A percentile compares a stretch with the other conserved stretches of the same genome.
phyloP scores from a whole-genome alignment of 53 echinoderm and acorn worm genomes.

The Astropecten irregularis region DNA sequence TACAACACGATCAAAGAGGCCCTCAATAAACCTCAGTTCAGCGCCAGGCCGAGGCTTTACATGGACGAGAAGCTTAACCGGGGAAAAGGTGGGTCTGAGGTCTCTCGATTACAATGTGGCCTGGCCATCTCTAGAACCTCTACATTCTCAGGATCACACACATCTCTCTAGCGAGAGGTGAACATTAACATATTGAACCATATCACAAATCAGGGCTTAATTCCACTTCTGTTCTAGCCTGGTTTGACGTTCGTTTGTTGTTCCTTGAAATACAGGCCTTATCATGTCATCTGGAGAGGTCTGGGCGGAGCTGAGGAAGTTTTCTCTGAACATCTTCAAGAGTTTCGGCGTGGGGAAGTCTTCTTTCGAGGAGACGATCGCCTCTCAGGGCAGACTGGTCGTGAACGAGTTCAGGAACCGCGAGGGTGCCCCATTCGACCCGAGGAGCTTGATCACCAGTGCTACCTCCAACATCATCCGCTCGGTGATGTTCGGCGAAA shows the following conservation, averaged over 20 bases:
- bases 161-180: background rate
- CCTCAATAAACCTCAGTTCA: slow-evolving; percentile 1
- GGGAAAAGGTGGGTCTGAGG: background rate
- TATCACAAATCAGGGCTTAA: no score
- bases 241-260: no score
- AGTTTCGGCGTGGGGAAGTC: no score
- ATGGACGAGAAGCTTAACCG: background rate
- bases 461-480: slow-evolving; percentile 45
- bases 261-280: slow-evolving; percentile 5
- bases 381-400: slow-evolving; percentile 3
- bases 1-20: slow-evolving; percentile 11
- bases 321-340: slow-evolving; percentile 35
- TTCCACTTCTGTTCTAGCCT: no score
- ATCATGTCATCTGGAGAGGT: slow-evolving; percentile 34
- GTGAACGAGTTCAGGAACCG: background rate
- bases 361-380: slow-evolving; percentile 28
- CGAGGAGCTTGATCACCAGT: background rate
- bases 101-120: background rate
- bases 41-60: slow-evolving; percentile 8
- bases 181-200: background rate
- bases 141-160: background rate
- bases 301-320: slow-evolving; percentile 45
- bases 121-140: background rate
- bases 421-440: slow-evolving; percentile 18
- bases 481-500: no score